Evolutionary conservation across 2,113 vertebrate genomes (phyloP), one percentile per base, ranked within the genome.

Genomic region (Catagonus wagneri): DNA sequence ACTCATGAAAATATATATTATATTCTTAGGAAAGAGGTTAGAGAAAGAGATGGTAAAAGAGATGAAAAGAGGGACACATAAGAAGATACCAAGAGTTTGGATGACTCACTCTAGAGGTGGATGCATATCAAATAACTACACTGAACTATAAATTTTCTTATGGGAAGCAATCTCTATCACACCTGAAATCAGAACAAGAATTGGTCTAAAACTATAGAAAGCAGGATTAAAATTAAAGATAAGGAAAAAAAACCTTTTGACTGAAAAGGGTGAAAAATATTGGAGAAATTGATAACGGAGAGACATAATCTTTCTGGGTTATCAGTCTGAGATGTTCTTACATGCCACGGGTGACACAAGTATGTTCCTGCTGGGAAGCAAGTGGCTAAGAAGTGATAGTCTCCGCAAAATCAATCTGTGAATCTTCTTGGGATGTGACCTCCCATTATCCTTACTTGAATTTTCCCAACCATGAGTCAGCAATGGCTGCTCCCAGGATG

Each of bases 401-500:
- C 44, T 44, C 44, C 44, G 44, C 44, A 44, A 44, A 44, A 44
- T 44, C 44, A 44, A 44, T 44, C 44, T 44, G 44, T 44, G 44
- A 44, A 44, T 44, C 44, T 44, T 44, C 44, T 84, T 90, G 22
- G 74, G 14, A 58, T 83, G 16, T 34, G 65, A 94, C 19, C 27
- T 20, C 61, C 36, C 65, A 72, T 83, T 69, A 86, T 75, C 61
- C 99, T 99, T 98, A 99, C 99, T 98, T 99, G 98, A 99, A 99
- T 98, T 99, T 99, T 23, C 99, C 99, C 84, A 99, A 98, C 99
- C 99, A 99, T 0, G 99, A 99, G 97, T 99, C 99, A 50, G 99
- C 99, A 80, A 99, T 99, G 97, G 99, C 93, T 54, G 99, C 99
- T 93, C 99, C 99, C 17, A 99, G 96, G 68, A 99, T 97, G 34